Percentiles rank a stretch among this genome's conserved stretches.
Evolutionary conservation across 1,140 invertebrate species (phyloP).

Genomic region (Ceratosolen solmsi): DNA sequence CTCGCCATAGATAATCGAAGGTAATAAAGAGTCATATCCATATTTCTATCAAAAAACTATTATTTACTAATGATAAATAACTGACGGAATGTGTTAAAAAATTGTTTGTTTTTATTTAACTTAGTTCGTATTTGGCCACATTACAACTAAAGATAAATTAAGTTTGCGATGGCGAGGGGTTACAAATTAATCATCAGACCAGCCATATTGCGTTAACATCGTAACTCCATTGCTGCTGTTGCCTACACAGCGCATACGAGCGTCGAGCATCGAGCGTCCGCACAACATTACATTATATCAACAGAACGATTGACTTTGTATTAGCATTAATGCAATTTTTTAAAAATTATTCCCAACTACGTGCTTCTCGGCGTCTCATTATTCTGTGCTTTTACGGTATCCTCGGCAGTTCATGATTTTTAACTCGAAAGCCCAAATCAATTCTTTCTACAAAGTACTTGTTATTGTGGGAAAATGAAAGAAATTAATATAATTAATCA

Average conservation of each 20-base stretch:
- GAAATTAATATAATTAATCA: no score
- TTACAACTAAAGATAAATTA: conserved; percentile 27
- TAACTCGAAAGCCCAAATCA: no score
- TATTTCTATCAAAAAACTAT: no score
- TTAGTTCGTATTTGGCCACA: neutral
- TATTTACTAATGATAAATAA: no score
- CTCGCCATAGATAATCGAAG: neutral
- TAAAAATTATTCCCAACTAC: no score
- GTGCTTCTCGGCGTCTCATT: no score
- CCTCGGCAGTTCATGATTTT: no score
- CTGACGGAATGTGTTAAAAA: neutral
- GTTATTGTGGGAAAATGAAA: no score
- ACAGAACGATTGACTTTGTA: conserved; percentile 42
- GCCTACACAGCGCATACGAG: conserved; percentile 22
- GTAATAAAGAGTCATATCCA: neutral
- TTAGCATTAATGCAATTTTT: no score
- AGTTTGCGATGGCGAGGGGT: conserved; percentile 34
- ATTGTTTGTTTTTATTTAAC: no score
- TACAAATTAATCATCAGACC: conserved; percentile 44
- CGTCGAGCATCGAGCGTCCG: neutral
- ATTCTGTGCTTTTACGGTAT: no score
- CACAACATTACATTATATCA: conserved; percentile 38
- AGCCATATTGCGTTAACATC: conserved; percentile 26
- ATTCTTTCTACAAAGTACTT: no score
- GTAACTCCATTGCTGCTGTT: conserved; percentile 6